phyloP scores from a whole-genome alignment of 1,140 invertebrate species.

The Gonioctena quinquepunctata region DNA sequence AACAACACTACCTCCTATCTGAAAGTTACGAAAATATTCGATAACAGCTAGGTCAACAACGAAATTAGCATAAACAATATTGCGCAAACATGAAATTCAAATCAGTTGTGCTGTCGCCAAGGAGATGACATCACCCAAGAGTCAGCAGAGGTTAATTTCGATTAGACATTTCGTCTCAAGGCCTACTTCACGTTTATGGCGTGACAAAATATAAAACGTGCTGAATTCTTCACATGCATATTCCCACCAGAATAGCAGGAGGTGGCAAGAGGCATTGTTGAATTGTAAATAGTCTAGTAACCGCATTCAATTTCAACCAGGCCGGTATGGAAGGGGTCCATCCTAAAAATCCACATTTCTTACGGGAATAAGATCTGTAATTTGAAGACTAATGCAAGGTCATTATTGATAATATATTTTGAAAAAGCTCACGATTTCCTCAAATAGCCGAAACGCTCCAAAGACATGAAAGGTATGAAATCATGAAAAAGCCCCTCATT shows the following conservation, averaged over 20 bases:
- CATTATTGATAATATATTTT: too few relatives aligned
- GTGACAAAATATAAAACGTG: neutral
- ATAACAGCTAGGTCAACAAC: neutral
- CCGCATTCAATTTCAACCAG: too few relatives aligned
- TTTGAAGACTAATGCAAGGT: too few relatives aligned
- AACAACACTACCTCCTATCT: neutral
- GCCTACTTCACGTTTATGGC: slow-evolving; percentile 9
- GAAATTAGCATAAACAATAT: slow-evolving; percentile 8
- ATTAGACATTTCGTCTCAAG: slow-evolving; percentile 5
- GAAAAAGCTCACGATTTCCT: too few relatives aligned
- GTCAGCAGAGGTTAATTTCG: slow-evolving; percentile 7
- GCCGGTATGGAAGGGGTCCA: too few relatives aligned
- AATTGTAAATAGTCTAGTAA: too few relatives aligned
- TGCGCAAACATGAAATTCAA: neutral
- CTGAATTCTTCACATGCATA: neutral
- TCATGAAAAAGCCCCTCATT: too few relatives aligned
- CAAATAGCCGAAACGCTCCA: too few relatives aligned
- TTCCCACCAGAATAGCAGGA: neutral
- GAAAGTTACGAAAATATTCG: neutral
- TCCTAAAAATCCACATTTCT: too few relatives aligned
- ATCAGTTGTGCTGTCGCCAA: neutral
- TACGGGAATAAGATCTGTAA: too few relatives aligned
- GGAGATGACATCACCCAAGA: slow-evolving; percentile 2
- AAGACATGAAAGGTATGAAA: too few relatives aligned
- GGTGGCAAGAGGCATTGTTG: too few relatives aligned